Percentiles rank a stretch among this genome's conserved stretches.
phyloP scores from a whole-genome alignment of 2,888 invertebrate genomes.

The Autographa gamma region DNA sequence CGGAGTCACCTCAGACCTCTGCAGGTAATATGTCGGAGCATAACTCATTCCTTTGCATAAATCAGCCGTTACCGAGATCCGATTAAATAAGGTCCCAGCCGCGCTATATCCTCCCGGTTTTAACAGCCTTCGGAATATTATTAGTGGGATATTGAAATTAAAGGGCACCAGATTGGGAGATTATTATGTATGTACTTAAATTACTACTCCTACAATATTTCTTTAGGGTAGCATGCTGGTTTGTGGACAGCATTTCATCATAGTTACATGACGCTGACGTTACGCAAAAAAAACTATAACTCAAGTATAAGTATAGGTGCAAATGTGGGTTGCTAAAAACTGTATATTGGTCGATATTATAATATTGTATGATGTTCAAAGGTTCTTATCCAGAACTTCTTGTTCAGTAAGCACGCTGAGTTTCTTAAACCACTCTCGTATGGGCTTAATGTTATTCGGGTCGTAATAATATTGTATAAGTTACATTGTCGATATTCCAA shows the following conservation, averaged over 20 bases:
- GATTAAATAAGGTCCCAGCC: conserved; percentile 53
- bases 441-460: background rate
- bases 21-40: conserved; percentile 45
- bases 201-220: background rate
- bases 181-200: background rate
- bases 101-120: conserved; percentile 45
- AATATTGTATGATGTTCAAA: background rate
- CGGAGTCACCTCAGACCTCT: conserved; percentile 45
- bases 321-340: too few relatives aligned
- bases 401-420: background rate
- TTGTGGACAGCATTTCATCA: too few relatives aligned
- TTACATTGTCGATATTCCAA: background rate
- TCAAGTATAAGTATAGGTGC: too few relatives aligned
- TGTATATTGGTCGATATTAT: too few relatives aligned
- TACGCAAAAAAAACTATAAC: too few relatives aligned
- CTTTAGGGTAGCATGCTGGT: too few relatives aligned
- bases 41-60: conserved; percentile 60
- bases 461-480: too few relatives aligned
- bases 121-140: conserved; percentile 34
- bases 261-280: too few relatives aligned
- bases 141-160: conserved; percentile 37
- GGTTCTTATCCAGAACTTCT: background rate
- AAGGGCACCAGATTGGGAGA: conserved; percentile 16
- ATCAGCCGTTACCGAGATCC: conserved; percentile 50
- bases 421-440: background rate